Evolutionary conservation across 2,113 vertebrate genomes (phyloP), one percentile per base, ranked within the genome.

Genomic region (Actinemys pallida): DNA sequence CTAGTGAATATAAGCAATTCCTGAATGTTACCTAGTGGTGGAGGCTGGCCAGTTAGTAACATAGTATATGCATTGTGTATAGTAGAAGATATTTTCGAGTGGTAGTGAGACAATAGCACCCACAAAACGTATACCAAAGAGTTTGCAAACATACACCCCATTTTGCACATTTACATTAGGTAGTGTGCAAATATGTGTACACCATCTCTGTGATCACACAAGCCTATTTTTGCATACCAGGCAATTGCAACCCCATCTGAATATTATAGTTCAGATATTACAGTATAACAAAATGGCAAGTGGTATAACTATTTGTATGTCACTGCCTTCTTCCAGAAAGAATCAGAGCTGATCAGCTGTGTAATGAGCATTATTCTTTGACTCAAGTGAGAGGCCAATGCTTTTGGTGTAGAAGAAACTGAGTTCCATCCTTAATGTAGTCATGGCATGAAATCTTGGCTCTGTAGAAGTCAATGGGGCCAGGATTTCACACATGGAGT

Each of bases 341-440:
- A 53, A 83, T 86, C 39, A 62, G 90, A 92, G 80, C 56, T 82
- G 81, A 25, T 42, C 79, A 42, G 17, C 35, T 2, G 1, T 49
- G 80, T 84, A 4, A 39, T 0, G 2, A 57, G 49, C 25, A 0
- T 0, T 17, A 42, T 22, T 85, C 86, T 59, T 83, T 42, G 25
- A 45, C 76, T 79, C 45, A 29, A 76, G 76, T 42, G 25, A 29
- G 10, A 27, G 13, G 45, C 25, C 13, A 49, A 29, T 79, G 45
- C 25, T 29, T 45, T 31, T 76, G 12, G 42, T 27, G 12, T 42
- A 76, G 27, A 13, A 49, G 6, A 35, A 69, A 69, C 35, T n/a
- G 35, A 69, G 35, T 69, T 69, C 65, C 65, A n/a, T 31, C 25
- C 45, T 29, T 31, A 27, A 47, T 50, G 47, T 49, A 76, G 12